phyloP scores from a whole-genome alignment of 2,113 vertebrate species.

The Dermatemys mawii region DNA sequence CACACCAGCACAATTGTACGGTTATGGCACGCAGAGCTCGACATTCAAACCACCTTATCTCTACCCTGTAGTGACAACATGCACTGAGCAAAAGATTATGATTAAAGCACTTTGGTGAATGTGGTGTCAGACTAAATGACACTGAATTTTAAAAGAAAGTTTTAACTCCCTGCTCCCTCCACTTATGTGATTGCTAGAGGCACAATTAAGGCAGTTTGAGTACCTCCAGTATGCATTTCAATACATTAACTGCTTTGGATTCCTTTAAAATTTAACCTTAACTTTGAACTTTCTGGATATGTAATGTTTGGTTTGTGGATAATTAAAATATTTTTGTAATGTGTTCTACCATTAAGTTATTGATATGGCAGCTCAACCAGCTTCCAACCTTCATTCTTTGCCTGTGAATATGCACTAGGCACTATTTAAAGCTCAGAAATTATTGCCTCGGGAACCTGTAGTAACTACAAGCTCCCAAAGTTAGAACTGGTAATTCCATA shows the following conservation, averaged over 20 bases:
- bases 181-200: background rate
- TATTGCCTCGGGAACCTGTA: background rate
- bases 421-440: background rate
- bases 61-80: background rate
- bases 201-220: fast-evolving
- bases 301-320: background rate
- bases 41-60: background rate
- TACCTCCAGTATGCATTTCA: background rate
- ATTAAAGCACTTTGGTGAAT: background rate
- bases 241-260: background rate
- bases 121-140: background rate
- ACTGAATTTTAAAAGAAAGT: background rate
- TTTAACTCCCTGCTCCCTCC: fast-evolving
- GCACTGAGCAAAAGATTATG: background rate
- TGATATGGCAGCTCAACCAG: background rate
- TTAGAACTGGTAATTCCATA: background rate
- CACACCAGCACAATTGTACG: background rate
- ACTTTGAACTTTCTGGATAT: background rate
- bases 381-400: background rate
- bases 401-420: background rate
- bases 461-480: background rate
- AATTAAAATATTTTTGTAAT: background rate
- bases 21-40: fast-evolving
- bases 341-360: fast-evolving
- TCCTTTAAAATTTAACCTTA: background rate